phyloP scores from a whole-genome alignment of 2,113 vertebrate species.

The Ailurus styani region DNA sequence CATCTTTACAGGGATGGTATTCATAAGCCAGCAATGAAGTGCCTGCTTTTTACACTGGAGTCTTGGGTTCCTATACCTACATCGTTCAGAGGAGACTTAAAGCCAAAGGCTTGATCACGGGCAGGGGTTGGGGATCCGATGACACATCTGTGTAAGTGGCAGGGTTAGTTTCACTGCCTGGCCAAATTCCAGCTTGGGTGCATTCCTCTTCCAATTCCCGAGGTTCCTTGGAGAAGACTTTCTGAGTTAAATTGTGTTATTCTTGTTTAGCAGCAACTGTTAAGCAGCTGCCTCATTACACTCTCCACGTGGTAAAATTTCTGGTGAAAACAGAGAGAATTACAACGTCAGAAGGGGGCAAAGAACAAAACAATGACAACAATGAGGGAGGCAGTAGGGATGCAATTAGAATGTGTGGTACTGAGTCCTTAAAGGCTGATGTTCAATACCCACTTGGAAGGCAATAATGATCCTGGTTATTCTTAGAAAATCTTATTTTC shows the following conservation, averaged over 20 bases:
- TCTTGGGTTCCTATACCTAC: not conserved
- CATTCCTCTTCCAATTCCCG: not conserved
- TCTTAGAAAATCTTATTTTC: constrained; percentile 44
- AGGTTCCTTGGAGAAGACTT: not conserved
- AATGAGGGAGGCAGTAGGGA: not conserved
- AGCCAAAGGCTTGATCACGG: not conserved
- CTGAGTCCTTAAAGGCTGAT: constrained; percentile 10
- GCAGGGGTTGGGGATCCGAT: not conserved
- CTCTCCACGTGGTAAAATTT: not conserved
- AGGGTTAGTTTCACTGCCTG: not conserved
- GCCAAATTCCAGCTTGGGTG: not conserved
- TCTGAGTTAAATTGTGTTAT: constrained; percentile 8
- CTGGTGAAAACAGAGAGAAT: constrained; percentile 48
- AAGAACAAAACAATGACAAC: not conserved
- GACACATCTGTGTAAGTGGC: not conserved
- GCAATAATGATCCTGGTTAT: constrained; percentile 4
- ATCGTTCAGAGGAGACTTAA: not conserved
- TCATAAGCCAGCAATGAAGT: not conserved
- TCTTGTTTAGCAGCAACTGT: not conserved
- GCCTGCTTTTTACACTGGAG: not conserved
- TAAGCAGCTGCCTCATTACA: constrained; percentile 30
- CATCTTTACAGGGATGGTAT: not conserved
- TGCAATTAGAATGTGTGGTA: constrained; percentile 21
- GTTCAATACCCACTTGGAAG: constrained; percentile 14
- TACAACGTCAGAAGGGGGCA: not conserved